Conservation (phyloP, 2,113 vertebrate species). For the Nothoprocta pentlandii region DNA sequence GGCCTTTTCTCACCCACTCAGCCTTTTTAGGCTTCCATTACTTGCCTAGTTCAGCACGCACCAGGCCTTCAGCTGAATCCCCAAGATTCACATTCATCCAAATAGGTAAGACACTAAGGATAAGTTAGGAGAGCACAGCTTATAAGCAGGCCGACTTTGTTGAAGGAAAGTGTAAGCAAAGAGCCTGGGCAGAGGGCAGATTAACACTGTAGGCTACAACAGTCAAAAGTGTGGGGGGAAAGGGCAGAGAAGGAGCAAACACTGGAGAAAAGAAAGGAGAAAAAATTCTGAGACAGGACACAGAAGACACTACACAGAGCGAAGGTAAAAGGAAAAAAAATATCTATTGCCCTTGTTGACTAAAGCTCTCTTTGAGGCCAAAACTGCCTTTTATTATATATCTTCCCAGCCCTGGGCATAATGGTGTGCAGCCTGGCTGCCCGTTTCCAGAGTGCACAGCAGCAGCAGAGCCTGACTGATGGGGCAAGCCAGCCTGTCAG, state of each 20-base stretch:
- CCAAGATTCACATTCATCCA: not conserved
- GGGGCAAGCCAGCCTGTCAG: not conserved
- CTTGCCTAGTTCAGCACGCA: not conserved
- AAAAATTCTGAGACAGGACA: not conserved
- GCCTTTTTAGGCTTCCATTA: rapidly evolving
- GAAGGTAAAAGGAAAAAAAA: not conserved
- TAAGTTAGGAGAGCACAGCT: not conserved
- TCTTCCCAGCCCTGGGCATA: not conserved
- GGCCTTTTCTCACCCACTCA: not conserved
- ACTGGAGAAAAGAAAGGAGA: not conserved
- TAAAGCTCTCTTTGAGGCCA: not conserved
- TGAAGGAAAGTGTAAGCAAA: not conserved
- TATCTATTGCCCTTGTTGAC: not conserved
- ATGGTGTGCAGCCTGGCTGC: rapidly evolving
- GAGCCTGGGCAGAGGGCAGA: not conserved
- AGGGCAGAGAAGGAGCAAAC: not conserved
- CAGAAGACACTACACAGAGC: not conserved
- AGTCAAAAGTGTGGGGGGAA: not conserved
- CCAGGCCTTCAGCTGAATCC: not conserved
- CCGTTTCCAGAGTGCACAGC: rapidly evolving
- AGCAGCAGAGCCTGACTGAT: not conserved
- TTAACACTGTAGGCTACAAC: not conserved
- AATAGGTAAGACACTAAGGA: not conserved
- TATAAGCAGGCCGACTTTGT: not conserved
- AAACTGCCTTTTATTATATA: not conserved